Conservation (phyloP, 2,797 vertebrate species). For the Melanotaenia pygmaea region DNA sequence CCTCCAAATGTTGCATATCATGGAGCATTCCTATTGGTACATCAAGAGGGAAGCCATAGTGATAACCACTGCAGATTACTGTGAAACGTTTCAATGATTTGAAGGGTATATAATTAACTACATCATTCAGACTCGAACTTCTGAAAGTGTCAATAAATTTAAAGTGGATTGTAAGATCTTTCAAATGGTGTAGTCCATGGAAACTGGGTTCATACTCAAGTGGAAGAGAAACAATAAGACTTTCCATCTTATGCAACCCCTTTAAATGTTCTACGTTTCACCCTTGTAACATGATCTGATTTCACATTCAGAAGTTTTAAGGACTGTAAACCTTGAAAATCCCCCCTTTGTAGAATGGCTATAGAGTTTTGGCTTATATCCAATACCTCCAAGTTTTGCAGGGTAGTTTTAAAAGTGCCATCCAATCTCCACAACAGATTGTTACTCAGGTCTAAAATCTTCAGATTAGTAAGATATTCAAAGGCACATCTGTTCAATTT, state of each 20-base stretch:
- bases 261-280: neutral
- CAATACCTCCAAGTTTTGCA: slow-evolving; percentile 8
- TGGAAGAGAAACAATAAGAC: neutral
- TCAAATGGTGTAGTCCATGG: neutral
- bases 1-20: slow-evolving; percentile 26
- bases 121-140: neutral
- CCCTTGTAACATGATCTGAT: accelerated
- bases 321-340: slow-evolving; percentile 28
- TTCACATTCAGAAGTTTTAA: slow-evolving; percentile 16
- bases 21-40: accelerated
- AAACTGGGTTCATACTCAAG: neutral
- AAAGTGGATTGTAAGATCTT: slow-evolving; percentile 18
- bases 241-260: slow-evolving; percentile 11
- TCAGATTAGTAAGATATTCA: slow-evolving; percentile 2
- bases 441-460: slow-evolving; percentile 9
- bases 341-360: accelerated
- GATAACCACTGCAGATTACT: neutral
- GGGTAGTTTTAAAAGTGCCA: neutral
- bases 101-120: neutral
- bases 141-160: neutral
- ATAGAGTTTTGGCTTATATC: slow-evolving; percentile 22
- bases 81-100: neutral
- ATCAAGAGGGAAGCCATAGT: neutral
- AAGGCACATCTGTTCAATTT: slow-evolving; percentile 22
- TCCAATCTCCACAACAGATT: slow-evolving; percentile 11